These are phyloP conservation scores for Gryon sp. DNA, from an alignment of 1,140 invertebrate genomes.

Conservation along the genomic window DNA sequence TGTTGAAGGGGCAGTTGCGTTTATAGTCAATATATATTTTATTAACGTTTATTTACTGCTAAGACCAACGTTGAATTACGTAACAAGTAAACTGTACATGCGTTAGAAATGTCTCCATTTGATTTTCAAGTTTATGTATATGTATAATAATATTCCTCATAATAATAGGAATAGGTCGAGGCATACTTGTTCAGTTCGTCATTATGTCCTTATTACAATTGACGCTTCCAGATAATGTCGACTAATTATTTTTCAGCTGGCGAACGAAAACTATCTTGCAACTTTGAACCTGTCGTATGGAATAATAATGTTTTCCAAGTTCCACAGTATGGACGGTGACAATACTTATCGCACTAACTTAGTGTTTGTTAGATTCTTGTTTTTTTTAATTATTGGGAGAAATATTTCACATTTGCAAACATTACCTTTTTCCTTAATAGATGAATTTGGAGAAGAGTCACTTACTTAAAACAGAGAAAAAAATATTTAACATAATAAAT, in stretches of 20 bases:
- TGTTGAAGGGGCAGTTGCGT: slow-evolving; percentile 40
- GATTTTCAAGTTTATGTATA: too few relatives aligned
- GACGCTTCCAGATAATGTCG: background rate
- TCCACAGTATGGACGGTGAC: too few relatives aligned
- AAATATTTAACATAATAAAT: too few relatives aligned
- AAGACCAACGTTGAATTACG: slow-evolving; percentile 65
- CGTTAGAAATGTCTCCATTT: background rate
- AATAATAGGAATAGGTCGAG: background rate
- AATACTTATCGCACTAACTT: too few relatives aligned
- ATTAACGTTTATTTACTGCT: slow-evolving; percentile 72
- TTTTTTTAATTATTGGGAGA: too few relatives aligned
- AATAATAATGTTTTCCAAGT: too few relatives aligned
- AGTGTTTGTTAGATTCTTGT: too few relatives aligned
- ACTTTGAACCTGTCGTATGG: background rate
- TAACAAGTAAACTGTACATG: slow-evolving; percentile 31
- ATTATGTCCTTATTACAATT: slow-evolving; percentile 5
- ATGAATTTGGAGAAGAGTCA: too few relatives aligned
- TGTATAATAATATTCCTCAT: too few relatives aligned
- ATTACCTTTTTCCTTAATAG: too few relatives aligned
- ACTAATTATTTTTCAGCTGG: background rate
- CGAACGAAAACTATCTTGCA: background rate
- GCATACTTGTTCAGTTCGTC: background rate
- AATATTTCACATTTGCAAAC: too few relatives aligned
- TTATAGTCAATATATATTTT: slow-evolving; percentile 69
- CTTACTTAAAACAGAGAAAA: too few relatives aligned